phyloP scores from a whole-genome alignment of 2,113 vertebrate genomes.

The Cepphus grylle region DNA sequence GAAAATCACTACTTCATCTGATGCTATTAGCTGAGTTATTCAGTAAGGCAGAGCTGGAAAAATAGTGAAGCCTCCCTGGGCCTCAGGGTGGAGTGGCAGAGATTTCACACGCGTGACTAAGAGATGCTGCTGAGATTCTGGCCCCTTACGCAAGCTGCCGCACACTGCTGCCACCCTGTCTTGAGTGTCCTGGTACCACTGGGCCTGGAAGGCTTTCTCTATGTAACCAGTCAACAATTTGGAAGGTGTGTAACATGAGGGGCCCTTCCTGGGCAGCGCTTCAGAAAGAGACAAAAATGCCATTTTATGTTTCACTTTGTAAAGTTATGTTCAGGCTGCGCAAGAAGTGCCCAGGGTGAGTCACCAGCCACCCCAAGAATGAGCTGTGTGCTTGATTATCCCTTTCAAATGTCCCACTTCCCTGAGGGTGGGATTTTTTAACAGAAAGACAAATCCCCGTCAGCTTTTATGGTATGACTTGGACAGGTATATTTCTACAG shows the following conservation, averaged over 20 bases:
- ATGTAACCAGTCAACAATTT: too few relatives aligned
- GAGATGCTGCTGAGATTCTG: background rate
- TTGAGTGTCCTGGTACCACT: background rate
- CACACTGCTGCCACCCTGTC: background rate
- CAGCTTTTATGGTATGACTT: background rate
- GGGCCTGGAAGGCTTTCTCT: background rate
- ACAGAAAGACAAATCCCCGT: background rate
- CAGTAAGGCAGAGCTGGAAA: background rate
- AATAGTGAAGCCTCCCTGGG: background rate
- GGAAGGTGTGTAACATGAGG: background rate
- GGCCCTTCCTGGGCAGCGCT: background rate
- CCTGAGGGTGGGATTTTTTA: background rate
- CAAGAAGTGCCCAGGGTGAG: background rate
- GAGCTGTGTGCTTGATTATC: background rate
- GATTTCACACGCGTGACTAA: accelerated
- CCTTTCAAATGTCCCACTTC: background rate
- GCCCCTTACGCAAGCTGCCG: background rate
- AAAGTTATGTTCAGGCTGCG: background rate
- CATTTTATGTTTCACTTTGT: background rate
- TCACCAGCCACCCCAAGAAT: background rate
- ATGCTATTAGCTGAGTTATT: background rate
- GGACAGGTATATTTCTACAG: background rate
- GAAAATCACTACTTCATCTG: slow-evolving; percentile 27
- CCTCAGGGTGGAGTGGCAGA: background rate
- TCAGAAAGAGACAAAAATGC: background rate